These are phyloP conservation scores for Lamellibrachia luymesi DNA, from an alignment of 1,140 invertebrate species.

Conservation along the genomic window DNA sequence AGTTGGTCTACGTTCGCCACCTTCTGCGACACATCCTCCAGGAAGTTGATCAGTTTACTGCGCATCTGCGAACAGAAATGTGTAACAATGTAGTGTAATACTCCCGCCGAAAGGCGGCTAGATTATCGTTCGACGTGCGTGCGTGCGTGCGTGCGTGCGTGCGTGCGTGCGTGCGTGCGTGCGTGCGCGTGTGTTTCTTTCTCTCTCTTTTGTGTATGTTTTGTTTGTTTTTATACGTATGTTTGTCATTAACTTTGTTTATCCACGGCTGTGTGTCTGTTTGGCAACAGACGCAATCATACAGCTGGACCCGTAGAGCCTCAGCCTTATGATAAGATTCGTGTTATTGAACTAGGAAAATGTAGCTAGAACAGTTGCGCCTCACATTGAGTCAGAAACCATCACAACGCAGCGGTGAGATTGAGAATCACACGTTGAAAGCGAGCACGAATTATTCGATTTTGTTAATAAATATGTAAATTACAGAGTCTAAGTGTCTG, in stretches of 20 bases:
- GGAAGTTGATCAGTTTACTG: slow-evolving; percentile 35
- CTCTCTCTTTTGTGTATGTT: not conserved
- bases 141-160: not conserved
- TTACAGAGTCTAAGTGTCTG: not conserved
- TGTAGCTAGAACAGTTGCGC: too few relatives aligned
- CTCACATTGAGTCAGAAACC: too few relatives aligned
- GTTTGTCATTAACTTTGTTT: not conserved
- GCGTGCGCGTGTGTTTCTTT: not conserved
- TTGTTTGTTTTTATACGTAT: not conserved
- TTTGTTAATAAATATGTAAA: not conserved
- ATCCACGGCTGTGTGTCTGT: too few relatives aligned
- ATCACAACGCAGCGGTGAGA: too few relatives aligned
- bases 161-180: not conserved
- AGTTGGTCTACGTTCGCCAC: slow-evolving; percentile 43
- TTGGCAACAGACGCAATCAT: too few relatives aligned
- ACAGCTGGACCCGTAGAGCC: too few relatives aligned
- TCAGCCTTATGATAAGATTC: too few relatives aligned
- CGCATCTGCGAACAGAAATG: not conserved
- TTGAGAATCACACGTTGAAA: too few relatives aligned
- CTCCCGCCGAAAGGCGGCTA: not conserved
- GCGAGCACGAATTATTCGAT: not conserved
- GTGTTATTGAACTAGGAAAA: too few relatives aligned
- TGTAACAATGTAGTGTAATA: not conserved
- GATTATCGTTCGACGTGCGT: slow-evolving; percentile 13
- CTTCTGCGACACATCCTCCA: slow-evolving; percentile 43